Conservation (phyloP, 2,797 vertebrate genomes). For the Myotis daubentonii region DNA sequence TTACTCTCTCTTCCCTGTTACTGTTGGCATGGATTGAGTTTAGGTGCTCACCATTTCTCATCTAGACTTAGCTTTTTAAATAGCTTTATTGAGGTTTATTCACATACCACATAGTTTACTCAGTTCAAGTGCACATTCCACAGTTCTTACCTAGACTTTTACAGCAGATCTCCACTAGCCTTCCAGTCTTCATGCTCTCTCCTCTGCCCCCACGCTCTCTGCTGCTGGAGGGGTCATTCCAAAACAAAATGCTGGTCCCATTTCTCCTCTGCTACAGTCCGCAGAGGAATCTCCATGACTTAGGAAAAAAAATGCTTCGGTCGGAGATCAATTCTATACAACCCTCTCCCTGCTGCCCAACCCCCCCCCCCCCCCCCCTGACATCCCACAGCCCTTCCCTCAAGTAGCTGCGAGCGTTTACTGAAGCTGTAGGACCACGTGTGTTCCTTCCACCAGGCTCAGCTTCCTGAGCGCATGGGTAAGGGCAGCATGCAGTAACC, state of each 20-base stretch:
- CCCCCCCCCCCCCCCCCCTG: too few relatives aligned
- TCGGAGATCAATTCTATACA: not conserved
- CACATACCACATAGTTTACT: not conserved
- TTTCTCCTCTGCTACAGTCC: not conserved
- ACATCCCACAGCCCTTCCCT: not conserved
- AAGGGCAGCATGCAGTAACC: not conserved
- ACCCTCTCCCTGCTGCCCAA: not conserved
- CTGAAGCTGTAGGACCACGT: rapidly evolving
- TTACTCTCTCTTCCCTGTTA: not conserved
- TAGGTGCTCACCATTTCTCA: not conserved
- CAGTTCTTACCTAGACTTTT: not conserved
- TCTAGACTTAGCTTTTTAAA: not conserved
- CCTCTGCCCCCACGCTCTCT: not conserved
- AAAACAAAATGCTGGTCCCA: not conserved
- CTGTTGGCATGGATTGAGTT: not conserved
- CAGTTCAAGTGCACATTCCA: not conserved
- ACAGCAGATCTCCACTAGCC: not conserved
- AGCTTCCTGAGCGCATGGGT: not conserved
- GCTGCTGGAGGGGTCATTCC: not conserved
- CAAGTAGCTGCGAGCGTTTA: not conserved
- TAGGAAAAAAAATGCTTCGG: not conserved
- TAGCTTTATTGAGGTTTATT: not conserved
- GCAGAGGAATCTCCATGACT: not conserved
- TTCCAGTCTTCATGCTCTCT: not conserved
- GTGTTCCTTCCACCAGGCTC: not conserved